These are phyloP conservation scores for Chironomus striatipennis DNA, from an alignment of 1,140 invertebrate species.

Conservation along the genomic window DNA sequence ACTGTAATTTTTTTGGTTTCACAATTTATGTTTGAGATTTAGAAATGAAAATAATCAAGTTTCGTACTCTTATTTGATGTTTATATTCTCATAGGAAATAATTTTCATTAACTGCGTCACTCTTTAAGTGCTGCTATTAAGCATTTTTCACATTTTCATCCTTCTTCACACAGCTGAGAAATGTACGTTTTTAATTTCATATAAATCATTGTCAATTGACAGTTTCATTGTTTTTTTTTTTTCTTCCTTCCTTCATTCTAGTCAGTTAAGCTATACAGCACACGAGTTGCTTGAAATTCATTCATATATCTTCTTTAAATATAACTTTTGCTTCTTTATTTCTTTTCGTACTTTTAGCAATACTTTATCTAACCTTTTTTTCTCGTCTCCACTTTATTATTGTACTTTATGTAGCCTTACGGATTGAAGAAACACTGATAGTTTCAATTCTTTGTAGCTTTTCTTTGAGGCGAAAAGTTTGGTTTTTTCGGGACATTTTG, in stretches of 20 bases:
- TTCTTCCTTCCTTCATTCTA: background rate
- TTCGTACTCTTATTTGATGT: too few species aligned
- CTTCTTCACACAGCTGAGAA: too few species aligned
- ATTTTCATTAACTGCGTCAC: background rate
- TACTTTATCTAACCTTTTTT: background rate
- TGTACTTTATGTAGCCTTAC: background rate
- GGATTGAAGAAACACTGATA: too few species aligned
- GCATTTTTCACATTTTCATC: background rate
- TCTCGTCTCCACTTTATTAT: background rate
- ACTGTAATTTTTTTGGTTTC: background rate
- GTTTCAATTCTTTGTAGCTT: too few species aligned
- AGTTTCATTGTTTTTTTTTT: background rate
- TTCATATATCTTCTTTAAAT: background rate
- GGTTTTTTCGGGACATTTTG: background rate
- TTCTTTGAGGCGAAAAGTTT: too few species aligned
- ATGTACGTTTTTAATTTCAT: background rate
- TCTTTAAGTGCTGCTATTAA: background rate
- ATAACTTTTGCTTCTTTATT: background rate
- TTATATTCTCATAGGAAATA: background rate
- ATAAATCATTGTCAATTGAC: background rate
- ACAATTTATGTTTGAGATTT: background rate
- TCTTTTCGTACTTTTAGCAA: background rate
- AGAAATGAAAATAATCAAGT: background rate
- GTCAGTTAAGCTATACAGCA: background rate
- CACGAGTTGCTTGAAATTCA: background rate